phyloP scores from a whole-genome alignment of 2,113 vertebrate genomes.

The Sigmodon hispidus region DNA sequence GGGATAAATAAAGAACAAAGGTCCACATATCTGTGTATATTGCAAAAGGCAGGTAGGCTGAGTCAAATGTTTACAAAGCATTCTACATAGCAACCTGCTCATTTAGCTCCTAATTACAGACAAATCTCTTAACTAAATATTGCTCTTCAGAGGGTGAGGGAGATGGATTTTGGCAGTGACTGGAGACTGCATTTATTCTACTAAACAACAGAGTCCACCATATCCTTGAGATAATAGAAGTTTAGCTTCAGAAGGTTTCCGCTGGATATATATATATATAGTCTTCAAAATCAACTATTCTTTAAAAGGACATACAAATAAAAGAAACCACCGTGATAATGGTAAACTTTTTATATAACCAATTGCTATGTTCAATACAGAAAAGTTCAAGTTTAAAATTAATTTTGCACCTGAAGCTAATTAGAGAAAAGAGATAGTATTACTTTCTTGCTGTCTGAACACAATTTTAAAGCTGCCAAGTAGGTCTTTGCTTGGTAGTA shows the following conservation, averaged over 20 bases:
- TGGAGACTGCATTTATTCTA: not conserved
- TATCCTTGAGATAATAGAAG: slow-evolving; percentile 36
- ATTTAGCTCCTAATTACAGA: not conserved
- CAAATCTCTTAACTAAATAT: not conserved
- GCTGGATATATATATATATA: slow-evolving; percentile 17
- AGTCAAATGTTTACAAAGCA: not conserved
- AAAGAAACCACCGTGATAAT: slow-evolving; percentile 40
- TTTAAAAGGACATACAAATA: slow-evolving; percentile 52
- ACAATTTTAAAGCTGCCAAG: slow-evolving; percentile 51
- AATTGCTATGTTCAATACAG: slow-evolving; percentile 55
- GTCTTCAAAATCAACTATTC: too few relatives aligned
- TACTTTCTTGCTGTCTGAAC: slow-evolving; percentile 64
- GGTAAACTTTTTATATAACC: not conserved
- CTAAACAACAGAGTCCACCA: not conserved
- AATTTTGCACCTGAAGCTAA: slow-evolving; percentile 75
- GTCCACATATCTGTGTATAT: not conserved
- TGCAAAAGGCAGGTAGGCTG: not conserved
- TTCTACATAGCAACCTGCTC: not conserved
- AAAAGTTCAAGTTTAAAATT: slow-evolving; percentile 72
- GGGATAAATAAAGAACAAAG: not conserved
- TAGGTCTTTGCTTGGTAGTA: slow-evolving; percentile 51
- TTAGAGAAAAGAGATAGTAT: slow-evolving; percentile 64
- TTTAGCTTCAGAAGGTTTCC: slow-evolving; percentile 53
- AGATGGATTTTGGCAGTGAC: not conserved
- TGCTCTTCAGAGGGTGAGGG: not conserved